Conservation (phyloP, 2,113 vertebrate species). For the Nycticryphes semicollaris region DNA sequence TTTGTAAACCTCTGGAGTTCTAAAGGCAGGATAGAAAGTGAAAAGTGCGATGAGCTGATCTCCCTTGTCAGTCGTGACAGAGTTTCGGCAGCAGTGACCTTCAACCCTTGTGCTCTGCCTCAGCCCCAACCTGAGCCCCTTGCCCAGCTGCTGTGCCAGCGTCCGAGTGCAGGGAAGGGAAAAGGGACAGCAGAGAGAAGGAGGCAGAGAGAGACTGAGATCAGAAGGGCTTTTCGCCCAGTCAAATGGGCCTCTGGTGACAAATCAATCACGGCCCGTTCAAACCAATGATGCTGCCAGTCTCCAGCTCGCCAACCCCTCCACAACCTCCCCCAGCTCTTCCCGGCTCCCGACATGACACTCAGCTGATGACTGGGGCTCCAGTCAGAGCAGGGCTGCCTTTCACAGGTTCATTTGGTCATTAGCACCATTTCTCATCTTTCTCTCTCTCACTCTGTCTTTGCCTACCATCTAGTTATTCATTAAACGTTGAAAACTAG, state of each 20-base stretch:
- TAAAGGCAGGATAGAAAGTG: constrained; percentile 7
- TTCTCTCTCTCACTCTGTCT: neutral
- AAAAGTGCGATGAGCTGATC: constrained; percentile 20
- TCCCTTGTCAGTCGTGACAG: constrained; percentile 44
- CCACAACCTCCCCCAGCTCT: constrained; percentile 54
- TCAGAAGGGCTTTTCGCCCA: constrained; percentile 61
- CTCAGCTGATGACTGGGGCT: constrained; percentile 67
- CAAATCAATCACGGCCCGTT: constrained; percentile 75
- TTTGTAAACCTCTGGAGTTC: constrained; percentile 59
- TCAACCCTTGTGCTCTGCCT: constrained; percentile 31
- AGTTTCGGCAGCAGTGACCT: constrained; percentile 57
- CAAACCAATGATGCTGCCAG: constrained; percentile 70
- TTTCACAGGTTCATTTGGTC: constrained; percentile 62
- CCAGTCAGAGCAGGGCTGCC: constrained; percentile 56
- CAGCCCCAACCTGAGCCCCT: constrained; percentile 27
- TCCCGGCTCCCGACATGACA: constrained; percentile 44
- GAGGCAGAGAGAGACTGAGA: constrained; percentile 48
- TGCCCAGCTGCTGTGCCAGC: constrained; percentile 68
- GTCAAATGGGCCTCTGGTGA: constrained; percentile 71
- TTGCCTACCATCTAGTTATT: neutral
- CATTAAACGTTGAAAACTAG: constrained; percentile 1
- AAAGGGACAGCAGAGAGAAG: constrained; percentile 26
- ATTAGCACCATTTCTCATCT: constrained; percentile 41
- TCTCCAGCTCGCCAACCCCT: constrained; percentile 51
- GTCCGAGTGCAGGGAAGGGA: neutral